These are phyloP conservation scores for Candidula unifasciata DNA, from an alignment of 2,888 invertebrate species.

Conservation along the genomic window DNA sequence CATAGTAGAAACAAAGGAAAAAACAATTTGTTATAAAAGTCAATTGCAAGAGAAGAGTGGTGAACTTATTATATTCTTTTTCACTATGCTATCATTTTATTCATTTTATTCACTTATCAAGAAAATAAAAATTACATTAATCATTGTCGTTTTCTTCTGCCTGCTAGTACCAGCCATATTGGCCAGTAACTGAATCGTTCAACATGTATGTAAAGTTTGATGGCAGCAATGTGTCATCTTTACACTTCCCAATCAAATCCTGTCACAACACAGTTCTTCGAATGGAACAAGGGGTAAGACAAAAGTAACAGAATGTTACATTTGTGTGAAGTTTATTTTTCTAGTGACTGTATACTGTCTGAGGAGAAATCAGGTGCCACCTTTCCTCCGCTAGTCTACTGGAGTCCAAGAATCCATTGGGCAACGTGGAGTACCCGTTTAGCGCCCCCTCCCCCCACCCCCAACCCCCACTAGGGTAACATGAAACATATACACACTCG, in stretches of 20 bases:
- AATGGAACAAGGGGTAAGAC: constrained; percentile 88
- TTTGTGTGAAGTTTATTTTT: too few relatives aligned
- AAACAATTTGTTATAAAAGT: too few relatives aligned
- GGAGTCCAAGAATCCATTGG: background rate
- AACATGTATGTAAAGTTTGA: constrained; percentile 88
- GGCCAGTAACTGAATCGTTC: constrained; percentile 90
- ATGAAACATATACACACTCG: too few relatives aligned
- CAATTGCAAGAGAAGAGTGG: too few relatives aligned
- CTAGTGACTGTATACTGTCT: background rate
- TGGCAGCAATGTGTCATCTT: constrained; percentile 85
- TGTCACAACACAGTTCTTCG: constrained; percentile 86
- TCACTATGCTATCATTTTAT: background rate
- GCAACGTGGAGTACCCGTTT: too few relatives aligned
- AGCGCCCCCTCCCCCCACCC: too few relatives aligned
- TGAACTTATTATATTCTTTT: background rate
- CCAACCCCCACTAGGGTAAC: too few relatives aligned
- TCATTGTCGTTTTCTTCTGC: background rate
- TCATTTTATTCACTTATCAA: background rate
- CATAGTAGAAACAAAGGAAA: too few relatives aligned
- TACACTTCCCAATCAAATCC: constrained; percentile 86
- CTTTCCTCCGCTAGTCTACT: background rate
- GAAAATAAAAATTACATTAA: too few relatives aligned
- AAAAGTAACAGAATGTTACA: too few relatives aligned
- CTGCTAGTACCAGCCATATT: constrained; percentile 83
- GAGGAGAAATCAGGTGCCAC: background rate